Evolutionary conservation across 2,888 invertebrate genomes (phyloP), one percentile per base, ranked within the genome.

Genomic region (Pherbina coryleti): DNA sequence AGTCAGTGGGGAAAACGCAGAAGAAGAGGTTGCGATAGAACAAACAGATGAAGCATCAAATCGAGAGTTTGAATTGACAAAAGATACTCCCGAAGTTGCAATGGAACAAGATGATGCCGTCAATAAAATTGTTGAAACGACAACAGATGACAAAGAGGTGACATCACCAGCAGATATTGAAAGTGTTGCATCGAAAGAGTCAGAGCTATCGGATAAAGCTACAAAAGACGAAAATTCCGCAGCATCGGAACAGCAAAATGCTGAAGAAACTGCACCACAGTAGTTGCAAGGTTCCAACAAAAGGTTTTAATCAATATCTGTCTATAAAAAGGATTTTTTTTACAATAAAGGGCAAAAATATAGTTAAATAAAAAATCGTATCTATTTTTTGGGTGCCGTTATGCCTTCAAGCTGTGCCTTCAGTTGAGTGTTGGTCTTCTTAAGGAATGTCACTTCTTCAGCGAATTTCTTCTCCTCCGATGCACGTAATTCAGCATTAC

Each of bases 371-470:
- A 51, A 75, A 64, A 57, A 74, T n/a, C 9, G 5, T 11, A 60
- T 17, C 91, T 92, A 97, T 91, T 97, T 97, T 91, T 97, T 97
- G 37, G 97, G 97, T 76, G 97, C 96, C 83, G 97, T 97, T 83
- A 98, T 97, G 83, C 97, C 97, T 91, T 98, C 97, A 82, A 98
- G 91, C 92, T 98, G 97, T 66, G 96, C 94, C 93, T 98, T 98
- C 11, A 98, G 91, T 87, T 98, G 98, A 82, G 96, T 94, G 88
- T 98, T 98, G 1, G 98, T 97, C 89, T 97, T 96, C 91, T 97
- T 98, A 78, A 98, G 91, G 86, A 97, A 97, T 71, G 95, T 93
- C 74, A 98, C 93, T 89, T 98, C 98, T 88, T 98, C 98, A 55
- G 93, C 93, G 86, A 97, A 96, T 85, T 97, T 96, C 88, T 96